These are phyloP conservation scores for Cephus sareptanus DNA, from an alignment of 2,888 invertebrate genomes.

Conservation along the genomic window DNA sequence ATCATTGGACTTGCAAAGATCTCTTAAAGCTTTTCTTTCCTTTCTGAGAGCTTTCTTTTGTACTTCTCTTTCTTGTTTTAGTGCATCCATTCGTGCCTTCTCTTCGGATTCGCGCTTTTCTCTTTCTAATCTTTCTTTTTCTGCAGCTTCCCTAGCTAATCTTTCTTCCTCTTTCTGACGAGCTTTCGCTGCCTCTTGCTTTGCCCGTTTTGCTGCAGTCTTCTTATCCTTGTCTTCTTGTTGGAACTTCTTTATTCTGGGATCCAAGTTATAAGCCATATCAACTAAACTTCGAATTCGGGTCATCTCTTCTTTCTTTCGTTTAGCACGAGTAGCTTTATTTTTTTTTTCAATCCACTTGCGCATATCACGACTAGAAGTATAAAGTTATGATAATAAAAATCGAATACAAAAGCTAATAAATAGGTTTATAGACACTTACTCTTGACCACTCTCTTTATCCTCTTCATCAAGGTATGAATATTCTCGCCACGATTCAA, in stretches of 20 bases:
- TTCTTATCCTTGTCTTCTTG: constrained; percentile 94
- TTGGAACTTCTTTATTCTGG: constrained; percentile 90
- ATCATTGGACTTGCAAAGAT: constrained; percentile 82
- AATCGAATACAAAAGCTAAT: background rate
- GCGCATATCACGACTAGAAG: constrained; percentile 83
- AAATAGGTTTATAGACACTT: constrained; percentile 33
- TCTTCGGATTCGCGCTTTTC: constrained; percentile 86
- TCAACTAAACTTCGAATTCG: constrained; percentile 93
- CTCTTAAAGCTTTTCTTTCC: constrained; percentile 84
- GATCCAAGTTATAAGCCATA: constrained; percentile 93
- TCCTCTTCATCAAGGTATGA: constrained; percentile 99
- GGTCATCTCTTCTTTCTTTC: constrained; percentile 97
- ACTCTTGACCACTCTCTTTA: constrained; percentile 95
- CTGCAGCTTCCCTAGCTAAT: constrained; percentile 77
- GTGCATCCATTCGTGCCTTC: constrained; percentile 82
- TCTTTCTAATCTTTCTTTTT: constrained; percentile 71
- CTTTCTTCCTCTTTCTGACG: constrained; percentile 87
- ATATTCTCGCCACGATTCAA: constrained; percentile 99
- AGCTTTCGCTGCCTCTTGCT: constrained; percentile 84
- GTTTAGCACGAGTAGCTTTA: constrained; percentile 88
- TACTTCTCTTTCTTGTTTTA: constrained; percentile 86
- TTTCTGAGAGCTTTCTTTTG: constrained; percentile 88
- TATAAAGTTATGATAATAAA: constrained; percentile 8
- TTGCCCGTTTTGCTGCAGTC: constrained; percentile 87
- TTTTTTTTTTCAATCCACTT: constrained; percentile 99